Evolutionary conservation across 23 tunicate species (phyloP), one percentile per base, ranked within the genome.

Genomic region (Aplidium turbinatum): DNA sequence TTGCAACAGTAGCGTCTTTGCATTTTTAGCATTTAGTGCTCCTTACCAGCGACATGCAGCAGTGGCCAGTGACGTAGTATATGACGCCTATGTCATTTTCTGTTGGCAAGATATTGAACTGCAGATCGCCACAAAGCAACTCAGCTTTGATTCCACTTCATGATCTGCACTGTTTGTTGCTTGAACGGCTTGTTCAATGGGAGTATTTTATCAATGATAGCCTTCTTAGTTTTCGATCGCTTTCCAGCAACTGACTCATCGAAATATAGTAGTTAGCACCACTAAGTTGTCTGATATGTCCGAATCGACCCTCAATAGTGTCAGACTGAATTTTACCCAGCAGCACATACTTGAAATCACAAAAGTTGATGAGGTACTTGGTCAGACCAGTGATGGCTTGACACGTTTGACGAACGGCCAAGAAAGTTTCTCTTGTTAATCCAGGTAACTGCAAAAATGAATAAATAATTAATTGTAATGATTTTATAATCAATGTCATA

Each of bases 221-320:
- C 50, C 50, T 16, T 42, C 50, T 11, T 9, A 42, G 50, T 42
- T 42, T 42, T 42, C 16, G 35, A 38, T 60, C 67, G 22, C 35
- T 60, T 60, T 60, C 67, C 6, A 60, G 36, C 36, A 60, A 30
- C n/a, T 60, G 67, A 16, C 67, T n/a, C 36, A 60, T 25, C 3
- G 67, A 60, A 23, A 60, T 60, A 38, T 27, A 60, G n/a, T 60
- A 60, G 67, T 60, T 60, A 29, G 67, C 35, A 60, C 67, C 50
- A 42, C 50, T 42, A 42, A 42, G 50, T 42, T 42, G 50, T 9
- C 50, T 9, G 16, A 42, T 42, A 42, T 16, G 16, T n/a, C n/a
- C n/a, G n/a, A n/a, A n/a, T n/a, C n/a, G n/a, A n/a, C n/a, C n/a
- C n/a, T n/a, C n/a, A n/a, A n/a, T n/a, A n/a, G n/a, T n/a, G n/a